Evolutionary conservation across 2,888 invertebrate genomes (phyloP).

Genomic region (Ophion obscuratus): DNA sequence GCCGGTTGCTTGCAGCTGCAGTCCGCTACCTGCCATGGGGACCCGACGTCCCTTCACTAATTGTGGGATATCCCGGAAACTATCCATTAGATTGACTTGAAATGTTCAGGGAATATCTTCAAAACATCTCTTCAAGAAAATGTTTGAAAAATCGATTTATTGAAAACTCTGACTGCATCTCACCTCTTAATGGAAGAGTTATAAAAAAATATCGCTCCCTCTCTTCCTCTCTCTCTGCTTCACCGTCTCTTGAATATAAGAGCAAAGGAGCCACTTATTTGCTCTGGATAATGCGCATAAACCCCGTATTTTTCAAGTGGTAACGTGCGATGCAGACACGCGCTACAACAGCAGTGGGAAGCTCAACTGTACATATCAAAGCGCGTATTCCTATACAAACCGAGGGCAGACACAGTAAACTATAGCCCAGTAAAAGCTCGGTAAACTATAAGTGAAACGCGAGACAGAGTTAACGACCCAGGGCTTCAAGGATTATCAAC

Average conservation of each 20-base stretch:
- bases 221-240: not conserved
- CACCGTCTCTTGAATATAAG: not conserved
- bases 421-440: slow-evolving; percentile 36
- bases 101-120: too few relatives aligned
- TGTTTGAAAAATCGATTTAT: too few relatives aligned
- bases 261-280: not conserved
- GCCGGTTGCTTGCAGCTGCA: too few relatives aligned
- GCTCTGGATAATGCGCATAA: slow-evolving; percentile 10
- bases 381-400: slow-evolving; percentile 17
- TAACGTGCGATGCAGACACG: not conserved
- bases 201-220: too few relatives aligned
- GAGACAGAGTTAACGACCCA: slow-evolving; percentile 56
- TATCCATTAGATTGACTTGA: too few relatives aligned
- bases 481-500: slow-evolving; percentile 59
- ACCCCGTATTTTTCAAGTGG: slow-evolving; percentile 5
- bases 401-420: slow-evolving; percentile 21
- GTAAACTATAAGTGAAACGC: slow-evolving; percentile 58
- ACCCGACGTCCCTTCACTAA: too few relatives aligned
- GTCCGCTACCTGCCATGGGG: too few relatives aligned
- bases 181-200: too few relatives aligned
- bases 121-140: too few relatives aligned
- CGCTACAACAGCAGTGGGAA: not conserved
- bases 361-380: not conserved
- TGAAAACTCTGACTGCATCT: too few relatives aligned
- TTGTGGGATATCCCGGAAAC: too few relatives aligned